These are phyloP conservation scores for Seriola dumerili DNA, from an alignment of 2,113 vertebrate genomes.

Conservation along the genomic window DNA sequence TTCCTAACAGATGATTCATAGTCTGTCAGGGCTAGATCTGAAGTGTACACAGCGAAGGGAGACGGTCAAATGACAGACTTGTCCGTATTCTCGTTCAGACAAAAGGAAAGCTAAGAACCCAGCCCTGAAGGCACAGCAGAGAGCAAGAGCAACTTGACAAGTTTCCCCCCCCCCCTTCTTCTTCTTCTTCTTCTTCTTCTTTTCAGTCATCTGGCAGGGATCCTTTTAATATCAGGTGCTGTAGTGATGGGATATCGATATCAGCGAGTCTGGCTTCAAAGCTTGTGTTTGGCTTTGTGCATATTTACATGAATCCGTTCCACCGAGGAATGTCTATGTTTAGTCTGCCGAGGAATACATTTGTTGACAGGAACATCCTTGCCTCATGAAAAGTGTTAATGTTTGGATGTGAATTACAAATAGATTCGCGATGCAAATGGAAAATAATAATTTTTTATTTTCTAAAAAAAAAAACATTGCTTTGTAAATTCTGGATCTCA, in stretches of 20 bases:
- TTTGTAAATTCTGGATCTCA: not conserved
- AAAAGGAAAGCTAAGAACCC: slow-evolving; percentile 79
- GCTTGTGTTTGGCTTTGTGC: slow-evolving; percentile 45
- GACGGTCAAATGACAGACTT: slow-evolving; percentile 78
- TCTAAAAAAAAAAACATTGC: not conserved
- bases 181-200: not conserved
- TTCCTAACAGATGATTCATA: slow-evolving; percentile 78
- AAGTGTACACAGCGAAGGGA: slow-evolving; percentile 72
- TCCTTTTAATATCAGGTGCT: slow-evolving; percentile 70
- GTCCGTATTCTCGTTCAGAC: slow-evolving; percentile 68
- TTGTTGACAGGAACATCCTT: slow-evolving; percentile 10
- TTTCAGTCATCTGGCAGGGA: slow-evolving; percentile 60
- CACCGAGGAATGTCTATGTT: slow-evolving; percentile 56
- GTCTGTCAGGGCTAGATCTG: slow-evolving; percentile 71
- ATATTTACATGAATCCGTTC: slow-evolving; percentile 48
- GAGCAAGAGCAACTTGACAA: slow-evolving; percentile 61
- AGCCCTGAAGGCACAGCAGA: slow-evolving; percentile 65
- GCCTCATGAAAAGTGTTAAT: not conserved
- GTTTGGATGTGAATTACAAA: slow-evolving; percentile 7
- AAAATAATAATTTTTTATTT: not conserved
- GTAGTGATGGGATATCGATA: slow-evolving; percentile 62
- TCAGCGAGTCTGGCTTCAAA: slow-evolving; percentile 60
- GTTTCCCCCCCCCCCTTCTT: too few species aligned
- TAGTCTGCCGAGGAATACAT: slow-evolving; percentile 37
- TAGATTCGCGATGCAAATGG: not conserved